Percentiles rank a stretch among this genome's conserved stretches.
Evolutionary conservation across 2,888 invertebrate species (phyloP).

Genomic region (Tipula lateralis): DNA sequence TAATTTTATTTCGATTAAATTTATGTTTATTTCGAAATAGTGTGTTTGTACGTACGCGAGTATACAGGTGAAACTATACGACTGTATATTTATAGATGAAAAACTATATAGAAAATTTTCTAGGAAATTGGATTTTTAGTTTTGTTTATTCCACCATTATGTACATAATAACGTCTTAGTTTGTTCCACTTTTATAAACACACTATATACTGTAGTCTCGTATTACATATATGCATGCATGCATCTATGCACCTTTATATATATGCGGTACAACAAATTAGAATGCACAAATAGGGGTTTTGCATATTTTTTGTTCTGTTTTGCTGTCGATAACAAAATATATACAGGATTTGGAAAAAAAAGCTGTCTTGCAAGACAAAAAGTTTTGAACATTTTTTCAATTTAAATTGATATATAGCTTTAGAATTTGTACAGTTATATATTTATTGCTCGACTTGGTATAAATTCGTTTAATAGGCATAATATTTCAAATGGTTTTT

Average conservation of each 20-base stretch:
- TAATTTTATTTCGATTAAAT: not conserved
- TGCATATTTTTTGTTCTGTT: not conserved
- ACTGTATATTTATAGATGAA: not conserved
- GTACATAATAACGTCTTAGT: too few species aligned
- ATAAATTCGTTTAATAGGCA: too few species aligned
- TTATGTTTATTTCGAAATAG: not conserved
- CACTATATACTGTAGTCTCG: not conserved
- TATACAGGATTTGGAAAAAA: not conserved
- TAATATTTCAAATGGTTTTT: too few species aligned
- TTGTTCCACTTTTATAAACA: not conserved
- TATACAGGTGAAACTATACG: not conserved
- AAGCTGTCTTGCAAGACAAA: not conserved
- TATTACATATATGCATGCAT: not conserved
- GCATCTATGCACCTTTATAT: not conserved
- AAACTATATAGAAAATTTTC: not conserved
- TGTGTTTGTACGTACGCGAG: not conserved
- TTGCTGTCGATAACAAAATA: not conserved
- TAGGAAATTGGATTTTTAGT: not conserved
- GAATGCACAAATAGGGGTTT: not conserved
- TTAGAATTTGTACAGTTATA: not conserved
- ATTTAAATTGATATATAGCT: not conserved
- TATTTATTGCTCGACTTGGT: too few species aligned
- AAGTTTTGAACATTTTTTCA: not conserved
- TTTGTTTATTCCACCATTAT: not conserved
- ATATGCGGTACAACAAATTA: not conserved